Evolutionary conservation across 2,797 vertebrate genomes (phyloP).

Genomic region (Clarias laeviceps): DNA sequence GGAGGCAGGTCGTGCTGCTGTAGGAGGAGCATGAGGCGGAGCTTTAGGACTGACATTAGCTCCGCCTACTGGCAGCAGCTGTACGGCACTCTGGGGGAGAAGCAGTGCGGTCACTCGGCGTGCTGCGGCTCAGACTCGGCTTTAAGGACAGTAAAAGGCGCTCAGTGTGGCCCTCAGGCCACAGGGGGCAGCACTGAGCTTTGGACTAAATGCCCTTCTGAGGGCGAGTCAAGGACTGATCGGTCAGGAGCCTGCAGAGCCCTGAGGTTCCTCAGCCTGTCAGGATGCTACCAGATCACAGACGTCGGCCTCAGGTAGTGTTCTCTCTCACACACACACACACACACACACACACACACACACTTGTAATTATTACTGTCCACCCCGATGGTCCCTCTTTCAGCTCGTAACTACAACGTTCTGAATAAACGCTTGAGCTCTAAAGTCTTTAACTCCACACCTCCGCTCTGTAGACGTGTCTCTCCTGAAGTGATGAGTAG

Average conservation of each 20-base stretch:
- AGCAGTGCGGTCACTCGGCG: slow-evolving; percentile 87
- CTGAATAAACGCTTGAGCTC: not conserved
- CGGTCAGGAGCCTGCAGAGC: slow-evolving; percentile 76
- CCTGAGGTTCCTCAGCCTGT: slow-evolving; percentile 93
- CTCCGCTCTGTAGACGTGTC: not conserved
- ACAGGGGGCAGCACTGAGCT: slow-evolving; percentile 69
- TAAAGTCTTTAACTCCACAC: not conserved
- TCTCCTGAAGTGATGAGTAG: not conserved
- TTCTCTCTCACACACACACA: not conserved
- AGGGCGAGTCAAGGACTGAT: slow-evolving; percentile 75
- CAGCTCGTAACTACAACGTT: not conserved
- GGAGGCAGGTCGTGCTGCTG: slow-evolving; percentile 77
- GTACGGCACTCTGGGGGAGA: slow-evolving; percentile 78
- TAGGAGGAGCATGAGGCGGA: slow-evolving; percentile 77
- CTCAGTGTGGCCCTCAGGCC: slow-evolving; percentile 74
- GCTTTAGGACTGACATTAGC: slow-evolving; percentile 81
- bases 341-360: not conserved
- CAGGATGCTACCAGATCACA: slow-evolving; percentile 96
- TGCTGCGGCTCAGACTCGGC: slow-evolving; percentile 82
- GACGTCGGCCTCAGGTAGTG: slow-evolving; percentile 92
- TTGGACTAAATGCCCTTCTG: slow-evolving; percentile 84
- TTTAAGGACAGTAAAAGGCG: slow-evolving; percentile 83
- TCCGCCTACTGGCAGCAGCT: slow-evolving; percentile 83
- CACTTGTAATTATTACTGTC: not conserved
- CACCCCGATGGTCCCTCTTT: not conserved